Evolutionary conservation across 2,113 vertebrate species (phyloP), one percentile per base, ranked within the genome.

Genomic region (Nansenia antarctica): DNA sequence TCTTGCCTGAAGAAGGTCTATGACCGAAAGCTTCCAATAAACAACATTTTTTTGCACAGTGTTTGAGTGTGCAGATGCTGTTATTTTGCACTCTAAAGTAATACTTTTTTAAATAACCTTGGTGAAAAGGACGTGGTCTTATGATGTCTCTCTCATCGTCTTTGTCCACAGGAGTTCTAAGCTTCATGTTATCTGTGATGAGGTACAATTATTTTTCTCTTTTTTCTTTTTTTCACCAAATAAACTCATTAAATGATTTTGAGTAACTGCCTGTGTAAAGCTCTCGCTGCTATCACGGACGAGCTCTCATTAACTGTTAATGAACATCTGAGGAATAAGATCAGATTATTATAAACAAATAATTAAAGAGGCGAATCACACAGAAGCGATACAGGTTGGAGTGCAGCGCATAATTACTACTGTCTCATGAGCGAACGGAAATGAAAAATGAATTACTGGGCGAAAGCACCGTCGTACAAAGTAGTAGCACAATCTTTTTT

Each of bases 291-390:
- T 72, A 65, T 76, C 64, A 72, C 55, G 29, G 66, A 69, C 77
- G 65, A 70, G 8, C 66, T 67, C 72, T 80, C 73, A 85, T 78
- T 83, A 80, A 78, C 49, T 58, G 59, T 73, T 86, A 89, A 89
- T 86, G 75, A 84, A 84, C 84, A 85, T 76, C 65, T 73, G 72
- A 42, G 49, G 81, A 72, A 72, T 82, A 83, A 82, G 72, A 72
- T 67, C 78, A 81, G 81, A 92, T n/a, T 90, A 91, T 91, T 89
- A 85, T 84, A 61, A 76, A 81, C 82, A 89, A 72, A 93, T 91
- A 90, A 93, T 94, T 93, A 93, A 87, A 24, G 88, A 20, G 73
- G 84, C n/a, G 83, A 63, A 58, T 93, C 81, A 90, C 83, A 92
- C 90, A 89, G 90, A 89, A 90, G 84, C 76, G 69, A 81, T 74